Base-by-base conservation (phyloP, 1,140 invertebrate genomes). In the Cyclargus thomasi region DNA sequence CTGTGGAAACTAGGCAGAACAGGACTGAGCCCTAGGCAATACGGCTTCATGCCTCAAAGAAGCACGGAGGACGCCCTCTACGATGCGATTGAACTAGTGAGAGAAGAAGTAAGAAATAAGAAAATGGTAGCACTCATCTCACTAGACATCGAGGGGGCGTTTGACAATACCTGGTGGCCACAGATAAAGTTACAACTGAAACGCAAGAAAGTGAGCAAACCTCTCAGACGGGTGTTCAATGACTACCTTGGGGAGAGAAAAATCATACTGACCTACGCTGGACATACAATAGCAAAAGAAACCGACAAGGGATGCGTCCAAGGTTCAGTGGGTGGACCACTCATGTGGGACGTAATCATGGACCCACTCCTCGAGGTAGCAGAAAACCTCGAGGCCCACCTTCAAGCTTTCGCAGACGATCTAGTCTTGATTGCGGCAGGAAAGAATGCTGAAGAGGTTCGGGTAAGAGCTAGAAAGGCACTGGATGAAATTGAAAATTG, bases 101-200 rank as follows among this genome's bases (percentile, higher is more conserved):
- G 47, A 11, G 47, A n/a, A 2, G 23, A 29, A 6, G 23, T 29
- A 3, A 29, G 6, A 29, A 53, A 53, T 5, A 1, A 2, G 10
- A 29, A 29, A 23, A 65, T 69, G 0, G 63, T 67, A 0, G 53
- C 39, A 0, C n/a, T 69, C 0, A 29, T 74, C 0, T 73, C 67
- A 1, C 55, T 83, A 0, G 83, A 83, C 62, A 81, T 85, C 7
- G 53, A 70, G 8, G 80, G 75, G 0, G 81, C 81, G 0, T 85
- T 83, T 57, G 80, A 83, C 57, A 75, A 75, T 35, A 63, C 77
- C 0, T 74, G 77, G 73, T 82, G 77, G 77, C 67, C 47, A 53
- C 11, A 11, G n/a, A 53, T 53, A 4, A 53, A 53, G 11, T 2
- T 53, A 2, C 47, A n/a, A 10, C 47, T 53, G 11, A 53, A 53